Base-by-base conservation (phyloP, 2,888 invertebrate genomes). In the Girardia tigrina region DNA sequence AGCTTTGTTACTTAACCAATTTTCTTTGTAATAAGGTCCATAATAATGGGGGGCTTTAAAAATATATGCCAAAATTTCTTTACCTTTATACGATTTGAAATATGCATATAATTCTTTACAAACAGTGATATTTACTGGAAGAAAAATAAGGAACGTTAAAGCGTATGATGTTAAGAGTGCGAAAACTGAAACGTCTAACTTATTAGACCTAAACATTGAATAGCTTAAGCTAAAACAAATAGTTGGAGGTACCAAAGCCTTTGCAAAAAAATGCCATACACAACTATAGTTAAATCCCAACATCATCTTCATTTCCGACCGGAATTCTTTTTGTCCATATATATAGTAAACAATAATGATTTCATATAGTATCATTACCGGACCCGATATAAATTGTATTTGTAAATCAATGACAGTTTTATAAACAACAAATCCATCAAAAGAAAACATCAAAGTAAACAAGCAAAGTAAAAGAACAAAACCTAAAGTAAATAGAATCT, bases 1-100 rank as follows among this genome's bases (percentile, higher is more conserved):
- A 56, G 23, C n/a, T 56, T n/a, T 56, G 23, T 23, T 23, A 56
- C 2, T 20, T 12, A 56, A 23, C 56, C 56, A 56, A 56, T 56
- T 56, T 56, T 56, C 56, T 56, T 56, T 56, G 23, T 56, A 56
- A 56, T 56, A 56, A 20, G 56, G 56, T 56, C 56, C 56, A 56
- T 20, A 23, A 56, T 56, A 56, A 2, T n/a, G n/a, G n/a, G n/a
- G n/a, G n/a, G n/a, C n/a, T n/a, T n/a, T n/a, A n/a, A n/a, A n/a
- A n/a, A n/a, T n/a, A n/a, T n/a, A n/a, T n/a, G n/a, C n/a, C n/a
- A n/a, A n/a, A n/a, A n/a, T n/a, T n/a, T n/a, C n/a, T n/a, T n/a
- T n/a, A n/a, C n/a, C n/a, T n/a, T n/a, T n/a, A n/a, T n/a, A n/a
- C n/a, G 4, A 4, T 56, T 56, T 56, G n/a, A 16, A 56, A 12